Percentiles rank a stretch among this genome's conserved stretches.
Conservation (phyloP, 2,888 invertebrate species). For the Plagodis dolabraria region DNA sequence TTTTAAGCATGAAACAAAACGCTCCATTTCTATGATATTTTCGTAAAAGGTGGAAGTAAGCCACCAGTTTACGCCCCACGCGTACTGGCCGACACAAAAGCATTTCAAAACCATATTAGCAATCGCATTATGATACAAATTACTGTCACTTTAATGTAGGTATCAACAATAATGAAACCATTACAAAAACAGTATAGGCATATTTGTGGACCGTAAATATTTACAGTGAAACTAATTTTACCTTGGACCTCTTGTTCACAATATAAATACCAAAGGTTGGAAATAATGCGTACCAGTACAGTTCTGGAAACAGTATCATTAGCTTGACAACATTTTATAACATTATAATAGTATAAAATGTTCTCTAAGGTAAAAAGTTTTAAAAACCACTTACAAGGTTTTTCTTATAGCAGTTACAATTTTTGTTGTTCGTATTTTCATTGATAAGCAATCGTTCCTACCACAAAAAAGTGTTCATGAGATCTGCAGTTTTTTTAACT, state of each 20-base stretch:
- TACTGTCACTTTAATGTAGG: conserved; percentile 25
- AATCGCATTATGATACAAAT: conserved; percentile 23
- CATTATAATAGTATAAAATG: conserved; percentile 24
- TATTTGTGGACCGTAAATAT: conserved; percentile 35
- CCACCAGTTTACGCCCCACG: too few relatives aligned
- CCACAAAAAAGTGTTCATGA: too few relatives aligned
- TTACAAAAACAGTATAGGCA: conserved; percentile 38
- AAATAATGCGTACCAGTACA: conserved; percentile 41
- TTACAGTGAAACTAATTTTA: conserved; percentile 40
- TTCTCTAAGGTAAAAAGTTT: conserved; percentile 31
- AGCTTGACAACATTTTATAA: conserved; percentile 18
- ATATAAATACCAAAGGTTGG: conserved; percentile 45
- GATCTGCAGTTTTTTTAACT: too few relatives aligned
- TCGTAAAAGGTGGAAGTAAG: too few relatives aligned
- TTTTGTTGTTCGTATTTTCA: too few relatives aligned
- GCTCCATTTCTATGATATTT: too few relatives aligned
- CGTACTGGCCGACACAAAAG: conserved; percentile 3
- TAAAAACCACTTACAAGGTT: not conserved
- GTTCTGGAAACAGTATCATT: conserved; percentile 22
- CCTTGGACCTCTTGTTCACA: conserved; percentile 39
- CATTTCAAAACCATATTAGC: conserved; percentile 24
- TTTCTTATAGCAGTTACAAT: too few relatives aligned
- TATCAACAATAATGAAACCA: conserved; percentile 32
- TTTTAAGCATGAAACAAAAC: too few relatives aligned
- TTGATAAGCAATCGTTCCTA: too few relatives aligned